Percentiles rank a stretch among this genome's conserved stretches.
phyloP scores from a whole-genome alignment of 2,888 invertebrate genomes.

The Watsonalla cultraria region DNA sequence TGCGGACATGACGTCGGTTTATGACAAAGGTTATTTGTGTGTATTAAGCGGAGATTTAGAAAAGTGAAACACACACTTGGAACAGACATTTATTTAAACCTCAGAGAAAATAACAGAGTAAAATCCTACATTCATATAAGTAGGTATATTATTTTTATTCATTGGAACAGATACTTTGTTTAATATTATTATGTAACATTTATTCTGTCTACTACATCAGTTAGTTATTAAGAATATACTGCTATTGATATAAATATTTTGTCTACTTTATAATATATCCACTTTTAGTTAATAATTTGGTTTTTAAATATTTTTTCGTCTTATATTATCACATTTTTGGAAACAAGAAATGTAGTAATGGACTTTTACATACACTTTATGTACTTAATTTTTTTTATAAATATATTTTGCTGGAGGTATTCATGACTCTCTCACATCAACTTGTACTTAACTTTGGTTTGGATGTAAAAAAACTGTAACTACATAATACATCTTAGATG shows the following conservation, averaged over 20 bases:
- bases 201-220: constrained; percentile 6
- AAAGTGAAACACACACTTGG: constrained; percentile 38
- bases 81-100: constrained; percentile 77
- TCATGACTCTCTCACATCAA: constrained; percentile 29
- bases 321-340: constrained; percentile 7
- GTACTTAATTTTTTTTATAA: constrained; percentile 5
- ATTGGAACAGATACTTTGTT: constrained; percentile 37
- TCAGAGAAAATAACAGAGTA: constrained; percentile 70
- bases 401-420: constrained; percentile 31
- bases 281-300: not conserved
- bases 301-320: constrained; percentile 2
- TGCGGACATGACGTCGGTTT: too few relatives aligned
- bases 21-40: too few relatives aligned
- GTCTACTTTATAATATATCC: not conserved
- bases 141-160: constrained; percentile 28
- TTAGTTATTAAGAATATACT: not conserved
- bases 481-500: not conserved
- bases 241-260: not conserved
- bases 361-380: constrained; percentile 7
- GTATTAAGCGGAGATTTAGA: constrained; percentile 2
- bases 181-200: constrained; percentile 12
- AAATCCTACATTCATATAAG: constrained; percentile 41
- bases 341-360: constrained; percentile 1
- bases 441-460: constrained; percentile 32
- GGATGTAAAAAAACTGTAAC: constrained; percentile 8